Evolutionary conservation across 92 coral and sea anemone species (phyloP), one percentile per base, ranked within the genome.

Genomic region (Epizoanthus stellaris): DNA sequence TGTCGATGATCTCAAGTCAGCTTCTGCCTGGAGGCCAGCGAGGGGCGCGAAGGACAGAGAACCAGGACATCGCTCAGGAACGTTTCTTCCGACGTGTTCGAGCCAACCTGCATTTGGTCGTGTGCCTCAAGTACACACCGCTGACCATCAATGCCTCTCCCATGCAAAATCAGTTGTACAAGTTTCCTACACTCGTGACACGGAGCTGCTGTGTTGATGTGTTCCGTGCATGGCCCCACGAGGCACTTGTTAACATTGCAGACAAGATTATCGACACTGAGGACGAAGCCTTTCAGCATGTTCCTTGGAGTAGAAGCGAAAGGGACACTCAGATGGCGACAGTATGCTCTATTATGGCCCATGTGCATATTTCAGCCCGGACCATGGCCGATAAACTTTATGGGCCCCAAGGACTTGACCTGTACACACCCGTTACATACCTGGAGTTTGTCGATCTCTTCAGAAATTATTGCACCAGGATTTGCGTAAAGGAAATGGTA

Each of bases 41-140:
- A 14, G 98, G 98, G 4, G 90, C 93, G 0, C 88, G 95, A 30
- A 89, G 97, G 39, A 91, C 89, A 40, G 98, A 93, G 71, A 92
- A 91, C 90, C 88, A 93, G 85, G 91, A 88, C 76, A 89, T 97
- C 30, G 99, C 98, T 3, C 98, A 97, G 75, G 99, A 97, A 45
- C 92, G 99, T 1, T 95, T 92, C 82, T 97, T 94, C 80, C 99
- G 99, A 14, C 98, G 99, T 14, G 93, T 95, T 70, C 96, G 93
- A 49, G 68, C 97, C 34, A 86, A 97, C 92, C 60, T 97, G 4
- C 99, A 97, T 85, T 85, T 97, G 7, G 91, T 97, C 16, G 91
- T 97, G 38, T 92, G 94, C 67, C 82, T 94, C 19, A 89, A 91
- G 34, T 87, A 87, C 86, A 81, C 85, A 2, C 92, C 92, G 42